Evolutionary conservation across 2,797 vertebrate genomes (phyloP).

Genomic region (Sphenopsis melanotis): DNA sequence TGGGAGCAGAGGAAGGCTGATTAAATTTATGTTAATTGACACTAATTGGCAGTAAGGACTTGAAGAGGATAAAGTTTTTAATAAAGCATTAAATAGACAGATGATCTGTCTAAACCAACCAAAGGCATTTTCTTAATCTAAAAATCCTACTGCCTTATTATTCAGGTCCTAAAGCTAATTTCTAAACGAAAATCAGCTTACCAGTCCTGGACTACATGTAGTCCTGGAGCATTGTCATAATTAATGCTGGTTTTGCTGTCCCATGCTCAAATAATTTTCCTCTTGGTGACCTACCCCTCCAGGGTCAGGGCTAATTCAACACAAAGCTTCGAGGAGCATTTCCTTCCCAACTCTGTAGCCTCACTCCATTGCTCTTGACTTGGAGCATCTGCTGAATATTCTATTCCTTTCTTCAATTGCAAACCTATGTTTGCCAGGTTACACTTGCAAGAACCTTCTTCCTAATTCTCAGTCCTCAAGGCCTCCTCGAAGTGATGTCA

Average conservation of each 20-base stretch:
- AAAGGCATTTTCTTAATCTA: conserved; percentile 2
- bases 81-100: conserved; percentile 29
- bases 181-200: neutral
- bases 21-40: conserved; percentile 41
- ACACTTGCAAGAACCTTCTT: neutral
- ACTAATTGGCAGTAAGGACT: conserved; percentile 31
- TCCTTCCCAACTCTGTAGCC: neutral
- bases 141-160: neutral
- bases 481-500: neutral
- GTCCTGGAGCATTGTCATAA: neutral
- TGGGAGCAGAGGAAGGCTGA: neutral
- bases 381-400: neutral
- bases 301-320: neutral
- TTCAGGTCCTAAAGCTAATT: neutral
- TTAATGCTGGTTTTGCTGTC: neutral
- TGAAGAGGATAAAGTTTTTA: conserved; percentile 31
- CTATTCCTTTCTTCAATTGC: neutral
- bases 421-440: neutral
- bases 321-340: neutral
- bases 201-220: neutral
- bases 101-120: conserved; percentile 8
- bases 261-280: neutral
- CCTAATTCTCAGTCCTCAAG: neutral
- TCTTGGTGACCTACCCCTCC: neutral
- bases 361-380: neutral